A percentile compares a stretch with the other conserved stretches of the same genome.
Evolutionary conservation across 1,140 invertebrate genomes (phyloP).

Genomic region (Agrilus planipennis): DNA sequence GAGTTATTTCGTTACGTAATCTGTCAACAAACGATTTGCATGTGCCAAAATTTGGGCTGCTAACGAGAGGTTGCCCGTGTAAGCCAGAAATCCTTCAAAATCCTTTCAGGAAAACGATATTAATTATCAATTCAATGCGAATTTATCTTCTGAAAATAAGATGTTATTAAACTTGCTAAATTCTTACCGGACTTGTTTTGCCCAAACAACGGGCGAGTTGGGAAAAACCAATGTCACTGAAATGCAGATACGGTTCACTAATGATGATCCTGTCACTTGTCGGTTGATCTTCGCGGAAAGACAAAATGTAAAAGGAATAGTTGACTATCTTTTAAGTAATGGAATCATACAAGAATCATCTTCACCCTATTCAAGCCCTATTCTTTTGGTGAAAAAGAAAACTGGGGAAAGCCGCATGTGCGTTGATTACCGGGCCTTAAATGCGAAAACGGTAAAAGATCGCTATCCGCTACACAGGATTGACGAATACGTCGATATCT

Average conservation of each 20-base stretch:
- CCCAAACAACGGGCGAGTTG: slow-evolving; percentile 1
- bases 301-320: neutral
- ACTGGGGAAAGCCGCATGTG: slow-evolving; percentile 23
- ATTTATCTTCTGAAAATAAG: slow-evolving; percentile 29
- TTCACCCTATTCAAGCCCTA: slow-evolving; percentile 21
- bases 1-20: neutral
- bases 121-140: neutral
- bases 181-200: slow-evolving; percentile 3
- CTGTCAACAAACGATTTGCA: neutral
- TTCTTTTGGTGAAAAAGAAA: slow-evolving; percentile 26
- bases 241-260: slow-evolving; percentile 4
- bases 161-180: slow-evolving; percentile 9
- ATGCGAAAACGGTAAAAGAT: slow-evolving; percentile 24
- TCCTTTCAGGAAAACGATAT: neutral
- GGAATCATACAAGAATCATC: slow-evolving; percentile 21
- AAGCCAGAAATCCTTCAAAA: neutral
- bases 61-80: neutral
- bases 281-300: neutral
- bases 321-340: slow-evolving; percentile 11
- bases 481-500: slow-evolving; percentile 19
- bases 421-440: slow-evolving; percentile 35
- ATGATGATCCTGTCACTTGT: slow-evolving; percentile 3
- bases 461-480: slow-evolving; percentile 24
- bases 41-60: neutral
- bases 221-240: slow-evolving; percentile 6